Percentiles rank a stretch among this genome's conserved stretches.
Conservation (phyloP, 2,888 invertebrate genomes). For the Sphaerolaimus hirsutus region DNA sequence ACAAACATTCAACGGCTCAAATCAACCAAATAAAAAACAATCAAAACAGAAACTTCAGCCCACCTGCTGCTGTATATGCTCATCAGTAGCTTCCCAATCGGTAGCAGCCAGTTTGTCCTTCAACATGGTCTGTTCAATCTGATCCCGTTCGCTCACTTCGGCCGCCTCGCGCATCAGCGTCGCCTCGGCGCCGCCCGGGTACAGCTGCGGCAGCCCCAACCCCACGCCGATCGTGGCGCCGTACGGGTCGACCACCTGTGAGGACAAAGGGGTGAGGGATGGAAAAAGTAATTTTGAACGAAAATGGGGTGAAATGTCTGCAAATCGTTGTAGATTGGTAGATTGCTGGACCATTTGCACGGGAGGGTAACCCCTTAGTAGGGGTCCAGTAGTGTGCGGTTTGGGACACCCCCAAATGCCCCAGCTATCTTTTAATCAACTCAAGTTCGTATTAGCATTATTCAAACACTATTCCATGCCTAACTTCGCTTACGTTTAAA, state of each 20-base stretch:
- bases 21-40: neutral
- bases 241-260: conserved; percentile 59
- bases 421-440: too few species aligned
- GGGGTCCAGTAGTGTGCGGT: too few species aligned
- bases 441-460: too few species aligned
- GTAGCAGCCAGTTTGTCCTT: conserved; percentile 65
- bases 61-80: conserved; percentile 64
- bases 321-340: too few species aligned
- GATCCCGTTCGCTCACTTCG: conserved; percentile 7
- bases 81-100: conserved; percentile 72
- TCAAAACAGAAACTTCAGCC: neutral
- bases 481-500: too few species aligned
- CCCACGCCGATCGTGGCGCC: conserved; percentile 54
- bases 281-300: too few species aligned
- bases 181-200: conserved; percentile 34
- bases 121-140: conserved; percentile 46
- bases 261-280: too few species aligned
- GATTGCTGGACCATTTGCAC: too few species aligned
- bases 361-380: too few species aligned
- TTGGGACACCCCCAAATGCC: too few species aligned
- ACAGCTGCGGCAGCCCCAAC: conserved; percentile 52
- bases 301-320: too few species aligned
- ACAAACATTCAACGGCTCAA: neutral
- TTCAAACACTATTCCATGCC: too few species aligned
- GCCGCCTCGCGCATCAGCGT: conserved; percentile 11